These are phyloP conservation scores for Melanostoma mellinum DNA, from an alignment of 2,888 invertebrate species.

Conservation along the genomic window DNA sequence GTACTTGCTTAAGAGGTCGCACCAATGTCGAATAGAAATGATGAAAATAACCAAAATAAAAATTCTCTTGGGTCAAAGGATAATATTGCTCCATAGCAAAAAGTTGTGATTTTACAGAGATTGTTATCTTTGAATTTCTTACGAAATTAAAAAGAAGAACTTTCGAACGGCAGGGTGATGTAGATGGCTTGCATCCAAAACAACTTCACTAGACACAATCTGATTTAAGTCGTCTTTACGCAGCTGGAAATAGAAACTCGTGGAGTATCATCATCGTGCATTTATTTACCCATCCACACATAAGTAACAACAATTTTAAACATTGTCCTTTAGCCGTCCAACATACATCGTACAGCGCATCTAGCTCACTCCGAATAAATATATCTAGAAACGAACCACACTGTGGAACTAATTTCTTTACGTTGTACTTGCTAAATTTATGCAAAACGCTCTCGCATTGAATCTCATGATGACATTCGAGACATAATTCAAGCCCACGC, in stretches of 20 bases:
- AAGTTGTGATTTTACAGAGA: too few relatives aligned
- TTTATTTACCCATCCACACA: slow-evolving; percentile 63
- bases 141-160: too few relatives aligned
- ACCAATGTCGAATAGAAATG: too few relatives aligned
- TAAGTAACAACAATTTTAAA: slow-evolving; percentile 49
- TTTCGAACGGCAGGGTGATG: too few relatives aligned
- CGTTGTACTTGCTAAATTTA: slow-evolving; percentile 78
- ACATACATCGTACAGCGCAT: slow-evolving; percentile 24
- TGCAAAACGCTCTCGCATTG: slow-evolving; percentile 82
- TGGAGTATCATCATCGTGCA: slow-evolving; percentile 50
- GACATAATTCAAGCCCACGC: slow-evolving; percentile 82
- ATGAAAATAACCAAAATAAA: too few relatives aligned
- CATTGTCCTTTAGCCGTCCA: slow-evolving; percentile 62
- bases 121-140: too few relatives aligned
- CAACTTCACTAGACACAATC: slow-evolving; percentile 25
- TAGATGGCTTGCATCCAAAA: slow-evolving; percentile 2
- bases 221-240: slow-evolving; percentile 17
- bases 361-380: slow-evolving; percentile 33
- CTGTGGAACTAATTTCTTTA: slow-evolving; percentile 72
- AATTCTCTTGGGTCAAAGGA: too few relatives aligned
- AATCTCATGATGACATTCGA: slow-evolving; percentile 82
- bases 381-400: slow-evolving; percentile 44
- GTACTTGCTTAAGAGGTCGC: too few relatives aligned
- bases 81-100: too few relatives aligned
- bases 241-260: slow-evolving; percentile 30